Conservation (phyloP, 2,797 vertebrate species). For the Parotocinclus haroldoi region DNA sequence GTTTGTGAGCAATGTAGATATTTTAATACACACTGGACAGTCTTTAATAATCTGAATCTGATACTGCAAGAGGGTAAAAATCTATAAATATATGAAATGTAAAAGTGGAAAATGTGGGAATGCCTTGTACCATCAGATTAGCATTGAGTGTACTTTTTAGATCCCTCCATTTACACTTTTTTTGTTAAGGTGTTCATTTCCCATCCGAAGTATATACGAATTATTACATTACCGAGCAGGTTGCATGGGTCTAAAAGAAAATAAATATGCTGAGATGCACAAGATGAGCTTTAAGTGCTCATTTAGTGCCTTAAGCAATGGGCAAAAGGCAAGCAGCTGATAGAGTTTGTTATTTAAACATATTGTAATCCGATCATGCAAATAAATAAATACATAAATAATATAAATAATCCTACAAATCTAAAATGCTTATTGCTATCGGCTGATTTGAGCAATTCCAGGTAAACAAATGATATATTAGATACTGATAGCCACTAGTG, state of each 20-base stretch:
- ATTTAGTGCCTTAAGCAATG: conserved; percentile 58
- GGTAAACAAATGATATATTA: conserved; percentile 35
- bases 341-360: no score
- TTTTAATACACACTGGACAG: conserved; percentile 34
- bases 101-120: conserved; percentile 73
- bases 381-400: no score
- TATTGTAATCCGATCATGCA: no score
- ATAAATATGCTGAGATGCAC: conserved; percentile 73
- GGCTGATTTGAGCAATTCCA: background rate
- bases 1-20: no score
- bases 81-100: no score
- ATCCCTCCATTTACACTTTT: conserved; percentile 70
- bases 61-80: conserved; percentile 56
- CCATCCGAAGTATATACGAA: conserved; percentile 61
- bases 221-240: conserved; percentile 75
- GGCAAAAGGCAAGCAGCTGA: conserved; percentile 41
- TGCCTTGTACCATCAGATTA: conserved; percentile 69
- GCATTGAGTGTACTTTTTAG: conserved; percentile 65
- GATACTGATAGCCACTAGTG: conserved; percentile 16
- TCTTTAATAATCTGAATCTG: conserved; percentile 57
- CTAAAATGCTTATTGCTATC: no score
- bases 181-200: conserved; percentile 65
- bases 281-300: conserved; percentile 65
- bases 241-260: conserved; percentile 63
- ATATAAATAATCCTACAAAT: no score